Evolutionary conservation across 2,113 vertebrate genomes (phyloP), one percentile per base, ranked within the genome.

Genomic region (Ictalurus punctatus): DNA sequence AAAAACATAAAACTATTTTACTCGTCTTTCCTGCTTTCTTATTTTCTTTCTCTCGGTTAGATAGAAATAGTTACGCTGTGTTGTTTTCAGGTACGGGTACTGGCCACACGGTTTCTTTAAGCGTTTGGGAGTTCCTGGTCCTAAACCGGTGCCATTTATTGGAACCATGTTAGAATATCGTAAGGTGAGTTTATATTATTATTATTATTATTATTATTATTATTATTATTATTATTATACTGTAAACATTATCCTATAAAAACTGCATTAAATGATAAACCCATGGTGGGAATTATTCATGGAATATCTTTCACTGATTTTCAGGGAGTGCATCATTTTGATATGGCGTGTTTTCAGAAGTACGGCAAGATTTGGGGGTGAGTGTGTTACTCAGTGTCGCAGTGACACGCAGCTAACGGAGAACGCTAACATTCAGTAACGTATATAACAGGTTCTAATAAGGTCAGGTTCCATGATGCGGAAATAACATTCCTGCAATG

Each of bases 341-440:
- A 96, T 89, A 19, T 86, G 89, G 86, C 83, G 23, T 96, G 95
- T 92, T 95, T 92, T 87, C 90, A 95, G 87, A 96, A 95, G 82
- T 96, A 95, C 1, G 95, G 95, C 12, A 95, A 88, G 90, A 88
- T 95, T 44, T 96, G 95, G 95, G 95, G 94, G 94, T 96, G 89
- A 96, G 96, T 93, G 12, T 30, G 59, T 84, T n/a, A 48, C 8
- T 48, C 8, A 80, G 3, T 5, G 23, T 78, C 74, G 40, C 21
- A 3, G 37, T 44, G 73, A 44, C 14, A 17, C 14, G n/a, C n/a
- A 71, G 30, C n/a, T 34, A 73, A n/a, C 69, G 3, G 34, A 37
- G 69, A 37, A 37, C 9, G 6, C 17, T 73, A 73, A 71, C 9
- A 1, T 73, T 73, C 30, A 73, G 69, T 19, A 37, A 37, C 6